phyloP scores from a whole-genome alignment of 2,113 vertebrate species.

The Neogobius melanostomus region DNA sequence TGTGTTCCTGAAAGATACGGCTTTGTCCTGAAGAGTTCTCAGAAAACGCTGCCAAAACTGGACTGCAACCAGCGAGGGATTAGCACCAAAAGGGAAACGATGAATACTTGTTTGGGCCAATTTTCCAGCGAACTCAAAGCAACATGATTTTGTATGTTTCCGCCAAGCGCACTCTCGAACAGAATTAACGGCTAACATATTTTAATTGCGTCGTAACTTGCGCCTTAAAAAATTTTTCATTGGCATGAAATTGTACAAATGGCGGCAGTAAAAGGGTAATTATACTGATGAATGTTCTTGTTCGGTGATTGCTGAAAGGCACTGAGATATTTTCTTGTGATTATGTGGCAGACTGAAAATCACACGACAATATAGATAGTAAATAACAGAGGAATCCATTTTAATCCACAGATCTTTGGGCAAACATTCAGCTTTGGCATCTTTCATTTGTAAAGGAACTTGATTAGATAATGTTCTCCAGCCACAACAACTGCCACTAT shows the following conservation, averaged over 20 bases:
- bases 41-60: conserved; percentile 26
- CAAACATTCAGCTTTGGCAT: conserved; percentile 32
- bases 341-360: conserved; percentile 22
- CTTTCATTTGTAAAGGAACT: not conserved
- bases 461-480: not conserved
- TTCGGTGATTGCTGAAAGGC: not conserved
- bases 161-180: conserved; percentile 40
- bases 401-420: conserved; percentile 37
- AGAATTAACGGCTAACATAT: conserved; percentile 26
- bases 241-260: not conserved
- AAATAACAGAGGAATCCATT: conserved; percentile 21
- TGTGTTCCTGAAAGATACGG: conserved; percentile 2
- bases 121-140: conserved; percentile 40
- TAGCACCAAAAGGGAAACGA: conserved; percentile 16
- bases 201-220: conserved; percentile 24
- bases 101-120: conserved; percentile 52
- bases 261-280: conserved; percentile 14
- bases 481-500: not conserved
- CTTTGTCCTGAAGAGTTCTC: conserved; percentile 1
- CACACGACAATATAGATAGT: conserved; percentile 19
- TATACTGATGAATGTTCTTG: conserved; percentile 10
- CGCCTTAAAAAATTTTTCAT: conserved; percentile 19
- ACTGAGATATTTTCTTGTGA: conserved; percentile 3
- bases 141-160: conserved; percentile 33
- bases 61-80: conserved; percentile 22